Conservation (phyloP, 2,888 invertebrate genomes). For the Empis stercorea region DNA sequence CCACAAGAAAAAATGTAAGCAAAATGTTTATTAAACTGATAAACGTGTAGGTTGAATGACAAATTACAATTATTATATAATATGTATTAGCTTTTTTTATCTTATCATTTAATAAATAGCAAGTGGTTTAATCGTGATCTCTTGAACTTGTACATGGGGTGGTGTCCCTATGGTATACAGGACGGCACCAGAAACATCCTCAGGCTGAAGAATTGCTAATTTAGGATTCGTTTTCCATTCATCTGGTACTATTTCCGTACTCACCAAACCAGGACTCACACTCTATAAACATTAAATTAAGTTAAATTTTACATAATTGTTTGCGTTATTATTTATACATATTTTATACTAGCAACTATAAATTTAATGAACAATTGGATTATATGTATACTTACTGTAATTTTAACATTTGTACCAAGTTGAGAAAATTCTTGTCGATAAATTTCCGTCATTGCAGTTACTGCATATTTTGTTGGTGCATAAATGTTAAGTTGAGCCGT, state of each 20-base stretch:
- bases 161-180: constrained; percentile 2
- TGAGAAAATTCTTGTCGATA: constrained; percentile 29
- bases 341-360: no score
- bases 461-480: constrained; percentile 27
- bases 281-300: constrained; percentile 12
- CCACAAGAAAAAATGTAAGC: no score
- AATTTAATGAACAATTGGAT: no score
- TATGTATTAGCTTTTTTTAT: no score
- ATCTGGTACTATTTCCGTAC: constrained; percentile 1
- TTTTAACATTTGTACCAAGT: constrained; percentile 27
- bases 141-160: constrained; percentile 2
- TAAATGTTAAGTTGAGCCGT: constrained; percentile 25
- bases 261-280: constrained; percentile 14
- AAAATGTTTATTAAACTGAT: no score
- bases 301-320: background rate
- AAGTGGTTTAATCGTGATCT: constrained; percentile 1
- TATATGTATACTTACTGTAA: constrained; percentile 42
- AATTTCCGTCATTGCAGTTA: constrained; percentile 29
- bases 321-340: no score
- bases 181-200: constrained; percentile 1
- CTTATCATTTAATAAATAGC: background rate
- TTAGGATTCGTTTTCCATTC: background rate
- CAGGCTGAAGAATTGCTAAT: background rate
- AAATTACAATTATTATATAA: no score
- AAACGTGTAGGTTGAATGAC: background rate